A percentile compares a stretch with the other conserved stretches of the same genome.
Evolutionary conservation across 2,113 vertebrate species (phyloP).

Genomic region (Alethe castanea): DNA sequence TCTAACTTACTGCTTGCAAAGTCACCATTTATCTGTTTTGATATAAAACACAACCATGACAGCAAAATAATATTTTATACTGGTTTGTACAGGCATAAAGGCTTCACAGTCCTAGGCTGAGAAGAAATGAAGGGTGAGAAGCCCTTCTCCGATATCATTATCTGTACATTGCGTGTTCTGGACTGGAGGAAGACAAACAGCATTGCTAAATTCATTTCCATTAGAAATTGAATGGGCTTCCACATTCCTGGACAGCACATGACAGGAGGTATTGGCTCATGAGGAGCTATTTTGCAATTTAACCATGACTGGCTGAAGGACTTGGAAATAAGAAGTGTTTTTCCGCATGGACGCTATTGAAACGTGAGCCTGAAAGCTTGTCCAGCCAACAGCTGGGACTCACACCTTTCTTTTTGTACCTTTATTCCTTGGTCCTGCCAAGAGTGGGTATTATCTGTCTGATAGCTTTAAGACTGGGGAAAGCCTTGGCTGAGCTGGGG

Average conservation of each 20-base stretch:
- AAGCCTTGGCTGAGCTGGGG: background rate
- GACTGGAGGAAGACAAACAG: background rate
- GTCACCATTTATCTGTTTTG: background rate
- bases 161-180: background rate
- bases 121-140: background rate
- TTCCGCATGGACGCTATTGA: background rate
- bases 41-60: background rate
- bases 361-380: background rate
- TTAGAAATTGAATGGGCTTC: conserved; percentile 16
- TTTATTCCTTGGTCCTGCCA: background rate
- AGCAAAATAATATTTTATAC: background rate
- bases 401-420: background rate
- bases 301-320: conserved; percentile 5
- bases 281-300: conserved; percentile 23
- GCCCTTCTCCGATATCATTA: background rate
- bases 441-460: background rate
- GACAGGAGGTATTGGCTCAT: conserved; percentile 19
- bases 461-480: background rate
- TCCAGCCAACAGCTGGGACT: background rate
- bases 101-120: background rate
- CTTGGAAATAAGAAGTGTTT: conserved; percentile 46
- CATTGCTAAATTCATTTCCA: background rate
- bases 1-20: background rate
- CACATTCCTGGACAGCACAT: conserved; percentile 25
- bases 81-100: background rate